Conservation (phyloP, 2,797 vertebrate genomes). For the Premnoplex brunnescens region DNA sequence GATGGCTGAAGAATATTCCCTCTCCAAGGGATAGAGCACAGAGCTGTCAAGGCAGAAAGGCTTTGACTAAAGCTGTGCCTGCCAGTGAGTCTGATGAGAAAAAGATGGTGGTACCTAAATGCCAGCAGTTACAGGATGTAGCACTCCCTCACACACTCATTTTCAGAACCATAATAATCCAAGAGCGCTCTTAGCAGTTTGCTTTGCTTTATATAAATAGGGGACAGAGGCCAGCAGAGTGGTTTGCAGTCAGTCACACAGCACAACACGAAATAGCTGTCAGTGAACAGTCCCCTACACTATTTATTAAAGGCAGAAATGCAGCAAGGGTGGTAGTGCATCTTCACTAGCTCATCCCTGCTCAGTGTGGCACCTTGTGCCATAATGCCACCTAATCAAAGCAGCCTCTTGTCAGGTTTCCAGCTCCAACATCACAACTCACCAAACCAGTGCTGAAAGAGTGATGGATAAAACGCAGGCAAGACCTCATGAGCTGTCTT, state of each 20-base stretch:
- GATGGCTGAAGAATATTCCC: background rate
- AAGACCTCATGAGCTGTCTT: background rate
- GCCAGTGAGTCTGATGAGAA: conserved; percentile 8
- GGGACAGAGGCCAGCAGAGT: conserved; percentile 1
- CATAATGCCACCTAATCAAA: background rate
- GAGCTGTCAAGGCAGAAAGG: background rate
- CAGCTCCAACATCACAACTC: background rate
- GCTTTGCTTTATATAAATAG: background rate
- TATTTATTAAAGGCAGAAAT: background rate
- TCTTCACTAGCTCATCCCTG: background rate
- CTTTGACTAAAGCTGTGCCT: background rate
- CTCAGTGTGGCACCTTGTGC: background rate
- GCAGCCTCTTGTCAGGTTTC: background rate
- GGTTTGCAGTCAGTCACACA: conserved; percentile 10
- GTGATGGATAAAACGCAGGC: accelerated
- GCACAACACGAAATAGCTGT: background rate
- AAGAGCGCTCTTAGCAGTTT: conserved; percentile 1
- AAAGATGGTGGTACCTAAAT: background rate
- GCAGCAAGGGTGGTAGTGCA: background rate
- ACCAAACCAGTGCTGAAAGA: background rate
- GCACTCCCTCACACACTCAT: background rate
- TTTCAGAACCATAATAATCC: conserved; percentile 5
- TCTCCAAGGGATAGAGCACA: background rate
- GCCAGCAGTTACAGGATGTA: background rate
- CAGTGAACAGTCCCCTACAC: background rate